Base-by-base conservation (phyloP, 64 coral and sea anemone genomes). In the Hydrozoanthus tunicans region DNA sequence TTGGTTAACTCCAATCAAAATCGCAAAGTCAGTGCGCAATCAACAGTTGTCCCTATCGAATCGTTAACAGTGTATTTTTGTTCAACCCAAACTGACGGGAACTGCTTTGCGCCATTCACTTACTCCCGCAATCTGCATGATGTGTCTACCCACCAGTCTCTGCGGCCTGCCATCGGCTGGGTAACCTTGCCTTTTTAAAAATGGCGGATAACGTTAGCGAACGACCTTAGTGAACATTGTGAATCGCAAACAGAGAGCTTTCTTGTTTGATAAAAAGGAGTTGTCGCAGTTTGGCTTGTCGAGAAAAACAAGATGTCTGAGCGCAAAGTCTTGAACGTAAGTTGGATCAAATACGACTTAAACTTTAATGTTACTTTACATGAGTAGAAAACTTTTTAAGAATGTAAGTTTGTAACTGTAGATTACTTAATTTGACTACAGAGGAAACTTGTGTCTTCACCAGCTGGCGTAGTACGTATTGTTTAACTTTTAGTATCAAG, bases 251-350 rank as follows among this genome's bases (percentile, higher is more conserved):
- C 6, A 59, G 58, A 15, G 5, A 17, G 9, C 67, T 72, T 75
- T 88, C 10, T 88, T 26, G 1, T 65, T 32, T 11, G 2, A 53
- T 53, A 70, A 83, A 61, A 55, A 43, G 66, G 13, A 15, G 5
- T 53, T 74, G 54, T 51, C 26, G 68, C 32, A 60, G 4, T 74
- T 58, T 17, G 25, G 24, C 52, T 12, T 61, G 14, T 79, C 43
- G 51, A 10, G 1, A 27, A 79, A 11, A 26, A 53, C 51, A 92
- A 96, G 90, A 99, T 99, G 97, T 95, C 97, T 63, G 97, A 99
- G 76, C 91, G 97, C 8, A 99, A 99, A 86, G 97, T 99, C 9
- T 64, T 99, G 32, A 99, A 99, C 65, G 97, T 99, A 94, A 99
- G 97, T 99, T 7, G 1, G 5, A 69, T 65, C 0, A 14, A 20